These are phyloP conservation scores for Pomacea maculata DNA, from an alignment of 1,140 invertebrate species.

Conservation along the genomic window DNA sequence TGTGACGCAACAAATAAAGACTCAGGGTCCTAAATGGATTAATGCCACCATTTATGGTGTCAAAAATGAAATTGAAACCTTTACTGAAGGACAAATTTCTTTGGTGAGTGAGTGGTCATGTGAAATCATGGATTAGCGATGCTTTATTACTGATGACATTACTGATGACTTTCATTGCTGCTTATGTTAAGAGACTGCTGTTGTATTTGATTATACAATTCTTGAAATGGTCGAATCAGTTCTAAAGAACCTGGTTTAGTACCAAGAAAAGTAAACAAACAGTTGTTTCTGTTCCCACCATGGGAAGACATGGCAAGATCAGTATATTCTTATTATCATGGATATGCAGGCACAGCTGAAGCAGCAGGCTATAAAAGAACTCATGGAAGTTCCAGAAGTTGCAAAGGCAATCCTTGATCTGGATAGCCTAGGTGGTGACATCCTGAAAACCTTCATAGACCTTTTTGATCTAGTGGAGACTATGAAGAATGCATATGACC, in stretches of 20 bases:
- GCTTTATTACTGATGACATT: no score
- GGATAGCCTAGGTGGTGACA: conserved; percentile 25
- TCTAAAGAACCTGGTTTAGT: no score
- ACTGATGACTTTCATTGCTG: no score
- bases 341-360: background rate
- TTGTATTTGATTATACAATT: no score
- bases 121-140: background rate
- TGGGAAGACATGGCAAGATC: no score
- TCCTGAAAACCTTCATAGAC: conserved; percentile 27
- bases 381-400: conserved; percentile 27
- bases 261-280: no score
- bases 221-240: no score
- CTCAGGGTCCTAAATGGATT: conserved; percentile 32
- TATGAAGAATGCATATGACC: conserved; percentile 36
- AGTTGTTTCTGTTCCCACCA: no score
- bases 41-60: conserved; percentile 14
- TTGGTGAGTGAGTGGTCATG: conserved; percentile 14
- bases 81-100: conserved; percentile 33
- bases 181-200: no score
- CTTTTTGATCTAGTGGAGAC: conserved; percentile 32
- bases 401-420: background rate
- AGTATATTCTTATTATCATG: no score
- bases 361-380: conserved; percentile 26
- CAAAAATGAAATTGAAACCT: conserved; percentile 31
- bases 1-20: conserved; percentile 15